Evolutionary conservation across 2,797 vertebrate genomes (phyloP).

Genomic region (Gambelia wislizenii): DNA sequence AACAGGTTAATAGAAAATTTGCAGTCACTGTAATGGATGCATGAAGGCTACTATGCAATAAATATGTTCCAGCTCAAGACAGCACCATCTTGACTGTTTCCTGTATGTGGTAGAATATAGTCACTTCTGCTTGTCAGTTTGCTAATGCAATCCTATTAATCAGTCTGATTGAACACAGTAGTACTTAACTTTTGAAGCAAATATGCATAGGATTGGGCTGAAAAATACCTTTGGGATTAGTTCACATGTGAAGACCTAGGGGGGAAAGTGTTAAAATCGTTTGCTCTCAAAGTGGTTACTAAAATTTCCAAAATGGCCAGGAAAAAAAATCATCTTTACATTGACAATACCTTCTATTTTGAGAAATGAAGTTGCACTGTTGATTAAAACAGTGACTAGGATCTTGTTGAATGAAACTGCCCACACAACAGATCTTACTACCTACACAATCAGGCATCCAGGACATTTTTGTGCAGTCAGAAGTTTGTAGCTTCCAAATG

Average conservation of each 20-base stretch:
- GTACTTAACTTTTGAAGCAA: background rate
- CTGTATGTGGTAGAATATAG: constrained; percentile 66
- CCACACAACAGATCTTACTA: too few relatives aligned
- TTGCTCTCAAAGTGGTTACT: background rate
- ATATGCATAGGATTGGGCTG: background rate
- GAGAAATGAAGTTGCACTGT: background rate
- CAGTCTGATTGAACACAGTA: background rate
- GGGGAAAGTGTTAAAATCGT: background rate
- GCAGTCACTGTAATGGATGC: background rate
- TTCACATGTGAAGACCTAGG: background rate
- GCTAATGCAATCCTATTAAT: background rate
- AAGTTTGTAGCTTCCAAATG: too few relatives aligned
- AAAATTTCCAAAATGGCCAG: background rate
- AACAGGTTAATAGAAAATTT: constrained; percentile 49
- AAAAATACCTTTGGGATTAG: background rate
- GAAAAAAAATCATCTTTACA: background rate
- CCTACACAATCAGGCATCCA: too few relatives aligned
- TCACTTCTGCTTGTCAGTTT: background rate
- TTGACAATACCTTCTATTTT: background rate
- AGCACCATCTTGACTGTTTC: background rate
- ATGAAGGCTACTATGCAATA: background rate
- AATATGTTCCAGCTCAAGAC: constrained; percentile 42
- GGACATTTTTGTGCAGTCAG: too few relatives aligned
- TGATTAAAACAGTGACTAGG: background rate
- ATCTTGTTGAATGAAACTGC: too few relatives aligned